Conservation (phyloP, 2,113 vertebrate species). For the Tonatia bakeri region DNA sequence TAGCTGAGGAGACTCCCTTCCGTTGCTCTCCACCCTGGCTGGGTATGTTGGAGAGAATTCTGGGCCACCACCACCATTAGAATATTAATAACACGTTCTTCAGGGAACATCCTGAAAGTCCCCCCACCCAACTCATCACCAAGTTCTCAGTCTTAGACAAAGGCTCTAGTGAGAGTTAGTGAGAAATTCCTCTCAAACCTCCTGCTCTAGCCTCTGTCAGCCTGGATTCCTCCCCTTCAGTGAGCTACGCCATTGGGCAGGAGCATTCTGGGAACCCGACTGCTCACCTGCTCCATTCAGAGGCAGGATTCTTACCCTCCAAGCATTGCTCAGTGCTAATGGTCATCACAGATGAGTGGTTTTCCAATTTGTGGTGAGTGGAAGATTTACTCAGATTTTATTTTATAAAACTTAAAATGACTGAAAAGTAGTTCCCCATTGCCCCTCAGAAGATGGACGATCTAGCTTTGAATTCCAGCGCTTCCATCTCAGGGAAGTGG, state of each 20-base stretch:
- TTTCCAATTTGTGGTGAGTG: background rate
- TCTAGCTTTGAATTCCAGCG: background rate
- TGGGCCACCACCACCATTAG: background rate
- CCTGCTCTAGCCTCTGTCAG: background rate
- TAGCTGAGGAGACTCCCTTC: constrained; percentile 19
- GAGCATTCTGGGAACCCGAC: accelerated
- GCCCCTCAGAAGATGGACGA: background rate
- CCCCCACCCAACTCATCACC: background rate
- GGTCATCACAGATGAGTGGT: background rate
- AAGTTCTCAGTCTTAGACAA: background rate
- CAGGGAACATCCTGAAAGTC: background rate
- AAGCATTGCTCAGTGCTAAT: background rate
- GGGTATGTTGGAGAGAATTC: constrained; percentile 38
- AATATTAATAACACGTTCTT: constrained; percentile 35
- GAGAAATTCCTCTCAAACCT: background rate
- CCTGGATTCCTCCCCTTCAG: background rate
- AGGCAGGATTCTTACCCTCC: background rate
- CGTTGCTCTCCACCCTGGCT: constrained; percentile 9
- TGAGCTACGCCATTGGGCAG: background rate
- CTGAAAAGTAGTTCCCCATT: background rate
- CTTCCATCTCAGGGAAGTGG: background rate
- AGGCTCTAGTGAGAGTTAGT: background rate
- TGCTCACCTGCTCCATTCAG: background rate
- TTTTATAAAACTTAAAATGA: background rate
- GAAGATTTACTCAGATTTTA: background rate